phyloP scores from a whole-genome alignment of 2,888 invertebrate genomes.

The Lymantria monacha region DNA sequence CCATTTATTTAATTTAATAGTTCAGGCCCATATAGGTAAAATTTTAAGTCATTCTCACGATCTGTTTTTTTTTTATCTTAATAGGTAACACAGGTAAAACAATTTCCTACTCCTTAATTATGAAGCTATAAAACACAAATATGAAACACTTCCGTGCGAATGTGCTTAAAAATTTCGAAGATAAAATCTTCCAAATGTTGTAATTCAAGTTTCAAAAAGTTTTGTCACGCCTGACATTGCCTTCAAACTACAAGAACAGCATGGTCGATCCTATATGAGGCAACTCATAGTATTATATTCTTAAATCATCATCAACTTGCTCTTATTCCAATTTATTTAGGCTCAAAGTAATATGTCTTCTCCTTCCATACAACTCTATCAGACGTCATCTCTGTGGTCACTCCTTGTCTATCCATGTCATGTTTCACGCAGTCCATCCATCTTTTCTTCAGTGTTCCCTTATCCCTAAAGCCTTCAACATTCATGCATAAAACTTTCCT shows the following conservation, averaged over 20 bases:
- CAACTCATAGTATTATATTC: background rate
- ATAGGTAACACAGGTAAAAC: background rate
- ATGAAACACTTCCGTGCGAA: slow-evolving; percentile 30
- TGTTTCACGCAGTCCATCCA: no score
- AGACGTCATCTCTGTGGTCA: no score
- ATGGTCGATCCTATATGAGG: background rate
- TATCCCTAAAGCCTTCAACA: no score
- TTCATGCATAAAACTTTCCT: no score
- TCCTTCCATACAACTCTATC: no score
- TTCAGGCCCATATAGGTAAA: no score
- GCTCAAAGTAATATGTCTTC: no score
- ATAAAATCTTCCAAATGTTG: background rate
- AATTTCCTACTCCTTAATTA: slow-evolving; percentile 18
- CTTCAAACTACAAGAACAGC: slow-evolving; percentile 15
- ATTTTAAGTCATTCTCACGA: background rate
- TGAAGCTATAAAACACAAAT: slow-evolving; percentile 22
- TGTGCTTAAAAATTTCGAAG: slow-evolving; percentile 4
- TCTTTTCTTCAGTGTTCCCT: no score
- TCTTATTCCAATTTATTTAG: no score
- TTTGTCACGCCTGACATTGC: slow-evolving; percentile 16
- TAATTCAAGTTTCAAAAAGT: background rate
- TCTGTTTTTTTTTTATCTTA: background rate
- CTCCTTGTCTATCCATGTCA: no score
- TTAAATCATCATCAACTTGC: no score
- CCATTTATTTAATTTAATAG: no score